These are phyloP conservation scores for Casuarius casuarius DNA, from an alignment of 2,113 vertebrate species.

Conservation along the genomic window DNA sequence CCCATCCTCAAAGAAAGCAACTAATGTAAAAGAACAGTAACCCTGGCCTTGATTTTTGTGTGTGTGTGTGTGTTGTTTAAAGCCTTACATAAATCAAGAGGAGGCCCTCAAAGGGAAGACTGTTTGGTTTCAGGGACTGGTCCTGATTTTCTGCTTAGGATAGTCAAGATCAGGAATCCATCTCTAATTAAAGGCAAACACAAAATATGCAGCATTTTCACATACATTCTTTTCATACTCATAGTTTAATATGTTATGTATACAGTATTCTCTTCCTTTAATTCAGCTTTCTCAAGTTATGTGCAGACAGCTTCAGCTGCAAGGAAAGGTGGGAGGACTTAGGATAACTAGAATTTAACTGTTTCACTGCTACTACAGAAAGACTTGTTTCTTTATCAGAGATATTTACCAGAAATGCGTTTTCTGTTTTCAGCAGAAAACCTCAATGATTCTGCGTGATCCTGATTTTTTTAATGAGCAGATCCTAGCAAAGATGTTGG, in stretches of 20 bases:
- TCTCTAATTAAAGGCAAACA: constrained; percentile 82
- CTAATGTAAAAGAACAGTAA: constrained; percentile 52
- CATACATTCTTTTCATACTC: constrained; percentile 77
- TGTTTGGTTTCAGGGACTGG: constrained; percentile 66
- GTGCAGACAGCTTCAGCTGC: constrained; percentile 58
- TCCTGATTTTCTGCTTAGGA: constrained; percentile 74
- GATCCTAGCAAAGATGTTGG: not conserved
- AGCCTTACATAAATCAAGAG: constrained; percentile 71
- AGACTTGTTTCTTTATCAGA: constrained; percentile 17
- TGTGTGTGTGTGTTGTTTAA: constrained; percentile 48
- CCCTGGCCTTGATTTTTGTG: not conserved
- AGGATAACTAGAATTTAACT: constrained; percentile 52
- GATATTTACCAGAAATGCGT: not conserved
- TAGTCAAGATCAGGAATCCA: constrained; percentile 79
- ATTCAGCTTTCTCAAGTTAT: constrained; percentile 50
- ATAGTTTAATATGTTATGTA: constrained; percentile 46
- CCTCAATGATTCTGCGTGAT: not conserved
- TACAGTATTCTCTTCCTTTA: constrained; percentile 54
- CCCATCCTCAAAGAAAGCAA: constrained; percentile 26
- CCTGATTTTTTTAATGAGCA: not conserved
- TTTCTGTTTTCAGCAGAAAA: not conserved
- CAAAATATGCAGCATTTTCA: constrained; percentile 66
- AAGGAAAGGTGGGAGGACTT: constrained; percentile 41
- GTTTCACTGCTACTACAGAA: not conserved
- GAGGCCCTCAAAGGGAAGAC: constrained; percentile 68